A percentile compares a stretch with the other conserved stretches of the same genome.
Conservation (phyloP, 2,113 vertebrate species). For the Pongo abelii region DNA sequence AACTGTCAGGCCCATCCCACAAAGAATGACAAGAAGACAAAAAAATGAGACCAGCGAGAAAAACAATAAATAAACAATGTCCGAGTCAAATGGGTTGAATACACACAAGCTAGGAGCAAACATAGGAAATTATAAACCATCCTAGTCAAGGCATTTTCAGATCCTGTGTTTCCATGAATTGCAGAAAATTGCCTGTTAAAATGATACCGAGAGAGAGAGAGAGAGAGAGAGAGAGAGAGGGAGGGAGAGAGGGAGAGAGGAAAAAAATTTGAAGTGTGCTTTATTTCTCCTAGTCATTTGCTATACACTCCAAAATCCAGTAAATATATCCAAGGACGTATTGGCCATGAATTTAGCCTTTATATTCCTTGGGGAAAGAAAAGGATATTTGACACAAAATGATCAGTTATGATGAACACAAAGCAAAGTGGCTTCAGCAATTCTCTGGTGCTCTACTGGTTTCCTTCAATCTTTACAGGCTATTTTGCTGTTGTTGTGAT, state of each 20-base stretch:
- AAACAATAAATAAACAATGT: constrained; percentile 57
- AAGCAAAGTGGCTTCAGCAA: not conserved
- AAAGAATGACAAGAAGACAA: constrained; percentile 45
- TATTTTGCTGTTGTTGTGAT: not conserved
- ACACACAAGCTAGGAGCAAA: not conserved
- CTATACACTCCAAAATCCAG: constrained; percentile 4
- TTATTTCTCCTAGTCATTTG: not conserved
- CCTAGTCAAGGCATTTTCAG: not conserved
- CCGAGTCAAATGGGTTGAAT: not conserved
- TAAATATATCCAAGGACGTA: constrained; percentile 38
- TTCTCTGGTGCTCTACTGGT: not conserved
- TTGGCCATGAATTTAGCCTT: constrained; percentile 46
- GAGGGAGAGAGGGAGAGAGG: not conserved
- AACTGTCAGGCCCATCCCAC: not conserved
- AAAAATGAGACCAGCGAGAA: constrained; percentile 36
- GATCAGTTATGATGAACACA: not conserved
- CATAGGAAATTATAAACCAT: constrained; percentile 46
- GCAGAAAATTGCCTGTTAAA: constrained; percentile 60
- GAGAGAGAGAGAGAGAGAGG: not conserved
- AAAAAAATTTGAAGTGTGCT: not conserved
- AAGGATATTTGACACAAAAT: not conserved
- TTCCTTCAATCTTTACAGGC: not conserved
- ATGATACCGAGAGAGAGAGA: not conserved
- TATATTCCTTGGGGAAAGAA: not conserved
- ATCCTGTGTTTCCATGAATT: constrained; percentile 53